Percentiles rank a stretch among this genome's conserved stretches.
phyloP scores from a whole-genome alignment of 2,113 vertebrate species.

The Camelus dromedarius region DNA sequence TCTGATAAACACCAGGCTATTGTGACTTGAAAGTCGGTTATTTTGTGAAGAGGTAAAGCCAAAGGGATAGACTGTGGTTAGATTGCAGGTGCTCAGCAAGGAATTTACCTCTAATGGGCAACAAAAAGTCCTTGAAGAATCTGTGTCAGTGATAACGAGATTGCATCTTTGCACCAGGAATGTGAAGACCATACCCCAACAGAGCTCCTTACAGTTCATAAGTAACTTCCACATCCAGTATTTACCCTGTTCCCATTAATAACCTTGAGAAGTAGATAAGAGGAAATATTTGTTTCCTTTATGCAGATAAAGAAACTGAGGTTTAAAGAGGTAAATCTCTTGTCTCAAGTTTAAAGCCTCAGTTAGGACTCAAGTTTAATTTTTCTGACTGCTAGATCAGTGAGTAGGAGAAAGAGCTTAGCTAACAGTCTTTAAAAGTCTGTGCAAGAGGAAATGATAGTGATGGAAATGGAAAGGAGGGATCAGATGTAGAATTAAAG shows the following conservation, averaged over 20 bases:
- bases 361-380: not conserved
- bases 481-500: not conserved
- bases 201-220: not conserved
- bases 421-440: not conserved
- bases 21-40: not conserved
- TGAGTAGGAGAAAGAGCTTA: not conserved
- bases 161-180: not conserved
- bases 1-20: not conserved
- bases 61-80: not conserved
- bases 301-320: slow-evolving; percentile 36
- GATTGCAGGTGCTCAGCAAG: not conserved
- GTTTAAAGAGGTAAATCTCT: not conserved
- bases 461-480: not conserved
- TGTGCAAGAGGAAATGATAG: not conserved
- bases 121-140: slow-evolving; percentile 28
- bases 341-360: not conserved
- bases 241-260: slow-evolving; percentile 1
- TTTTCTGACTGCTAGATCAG: not conserved
- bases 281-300: not conserved
- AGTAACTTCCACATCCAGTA: not conserved
- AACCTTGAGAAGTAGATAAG: not conserved
- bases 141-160: not conserved
- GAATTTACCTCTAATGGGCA: not conserved
- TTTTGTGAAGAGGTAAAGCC: not conserved
- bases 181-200: not conserved